Conservation (phyloP, 2,797 vertebrate genomes). For the Epinephelus awoara region DNA sequence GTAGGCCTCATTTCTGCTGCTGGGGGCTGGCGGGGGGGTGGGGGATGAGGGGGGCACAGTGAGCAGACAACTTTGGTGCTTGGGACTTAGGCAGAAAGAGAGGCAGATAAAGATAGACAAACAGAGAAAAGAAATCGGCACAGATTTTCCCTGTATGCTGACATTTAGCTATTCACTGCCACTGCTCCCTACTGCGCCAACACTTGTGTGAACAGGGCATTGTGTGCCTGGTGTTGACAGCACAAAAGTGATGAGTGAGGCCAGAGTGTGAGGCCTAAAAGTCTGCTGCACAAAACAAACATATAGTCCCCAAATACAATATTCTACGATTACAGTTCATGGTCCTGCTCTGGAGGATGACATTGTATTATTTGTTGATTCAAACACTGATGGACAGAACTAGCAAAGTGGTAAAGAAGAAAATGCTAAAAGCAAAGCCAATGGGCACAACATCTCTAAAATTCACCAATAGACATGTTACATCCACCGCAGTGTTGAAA, state of each 20-base stretch:
- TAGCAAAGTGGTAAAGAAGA: neutral
- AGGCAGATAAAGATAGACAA: slow-evolving; percentile 22
- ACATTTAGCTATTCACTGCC: slow-evolving; percentile 32
- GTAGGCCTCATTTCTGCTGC: slow-evolving; percentile 43
- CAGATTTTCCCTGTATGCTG: slow-evolving; percentile 25
- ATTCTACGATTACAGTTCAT: neutral
- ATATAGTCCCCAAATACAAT: slow-evolving; percentile 22
- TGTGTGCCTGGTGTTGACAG: slow-evolving; percentile 39
- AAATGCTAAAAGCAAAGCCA: neutral
- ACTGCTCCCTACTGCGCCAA: slow-evolving; percentile 14
- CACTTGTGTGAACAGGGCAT: slow-evolving; percentile 30
- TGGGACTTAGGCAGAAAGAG: slow-evolving; percentile 7
- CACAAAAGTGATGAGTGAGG: slow-evolving; percentile 32
- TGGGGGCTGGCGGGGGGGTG: neutral
- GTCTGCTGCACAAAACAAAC: slow-evolving; percentile 24
- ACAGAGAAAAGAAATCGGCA: slow-evolving; percentile 25
- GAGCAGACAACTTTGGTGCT: slow-evolving; percentile 10
- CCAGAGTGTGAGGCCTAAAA: slow-evolving; percentile 18
- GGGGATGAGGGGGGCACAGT: too few species aligned
- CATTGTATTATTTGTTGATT: slow-evolving; percentile 6
- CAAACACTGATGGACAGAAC: slow-evolving; percentile 9
- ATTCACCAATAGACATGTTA: neutral
- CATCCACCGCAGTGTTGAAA: neutral
- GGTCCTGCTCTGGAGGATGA: neutral
- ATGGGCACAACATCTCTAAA: neutral